Conservation (phyloP, 1,140 invertebrate genomes). For the Orchesella cincta region DNA sequence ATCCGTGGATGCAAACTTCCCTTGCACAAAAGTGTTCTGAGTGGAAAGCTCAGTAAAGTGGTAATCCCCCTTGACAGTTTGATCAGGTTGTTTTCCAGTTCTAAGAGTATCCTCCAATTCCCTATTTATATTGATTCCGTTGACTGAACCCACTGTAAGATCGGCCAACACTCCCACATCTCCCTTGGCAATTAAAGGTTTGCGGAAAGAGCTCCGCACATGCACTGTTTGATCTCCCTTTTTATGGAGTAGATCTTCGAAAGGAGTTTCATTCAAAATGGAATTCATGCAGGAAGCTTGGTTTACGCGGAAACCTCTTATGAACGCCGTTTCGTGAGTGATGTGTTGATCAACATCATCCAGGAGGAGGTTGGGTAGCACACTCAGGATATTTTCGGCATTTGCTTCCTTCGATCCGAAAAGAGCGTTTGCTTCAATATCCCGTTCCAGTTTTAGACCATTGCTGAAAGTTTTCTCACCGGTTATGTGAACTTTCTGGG, state of each 20-base stretch:
- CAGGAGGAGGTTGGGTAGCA: not conserved
- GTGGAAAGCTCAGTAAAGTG: not conserved
- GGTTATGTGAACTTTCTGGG: not conserved
- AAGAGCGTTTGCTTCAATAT: not conserved
- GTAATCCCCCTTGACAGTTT: not conserved
- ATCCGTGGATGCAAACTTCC: not conserved
- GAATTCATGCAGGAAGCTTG: not conserved
- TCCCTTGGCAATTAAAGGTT: not conserved
- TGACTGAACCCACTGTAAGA: not conserved
- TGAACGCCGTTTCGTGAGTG: not conserved
- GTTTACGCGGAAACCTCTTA: not conserved
- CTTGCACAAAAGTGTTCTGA: not conserved
- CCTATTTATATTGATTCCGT: not conserved
- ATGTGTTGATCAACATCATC: not conserved
- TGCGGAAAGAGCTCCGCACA: not conserved
- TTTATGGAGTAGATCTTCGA: not conserved
- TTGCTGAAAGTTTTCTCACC: not conserved
- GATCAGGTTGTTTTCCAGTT: not conserved
- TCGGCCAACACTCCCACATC: slow-evolving; percentile 7
- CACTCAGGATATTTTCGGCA: not conserved
- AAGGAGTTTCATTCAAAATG: not conserved
- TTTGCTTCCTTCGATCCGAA: not conserved
- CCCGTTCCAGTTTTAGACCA: not conserved
- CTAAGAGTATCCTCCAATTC: not conserved
- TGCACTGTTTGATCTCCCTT: not conserved